Conservation (phyloP, 2,888 invertebrate genomes). For the Lymantria monacha region DNA sequence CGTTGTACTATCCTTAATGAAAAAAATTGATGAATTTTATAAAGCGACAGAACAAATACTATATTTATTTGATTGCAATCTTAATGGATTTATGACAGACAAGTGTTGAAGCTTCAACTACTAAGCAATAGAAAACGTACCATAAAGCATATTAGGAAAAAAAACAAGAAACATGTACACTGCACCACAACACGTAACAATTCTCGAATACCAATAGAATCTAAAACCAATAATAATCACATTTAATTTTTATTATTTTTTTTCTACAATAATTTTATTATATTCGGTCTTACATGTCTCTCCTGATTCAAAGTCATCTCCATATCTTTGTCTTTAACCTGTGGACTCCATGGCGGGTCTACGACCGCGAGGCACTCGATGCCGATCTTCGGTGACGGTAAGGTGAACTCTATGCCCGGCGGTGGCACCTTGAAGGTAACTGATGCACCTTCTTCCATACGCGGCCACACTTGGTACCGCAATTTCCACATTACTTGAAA, state of each 20-base stretch:
- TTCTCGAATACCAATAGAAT: constrained; percentile 1
- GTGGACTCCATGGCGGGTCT: constrained; percentile 99
- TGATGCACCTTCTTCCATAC: constrained; percentile 99
- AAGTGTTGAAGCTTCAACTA: too few relatives aligned
- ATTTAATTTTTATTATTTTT: not conserved
- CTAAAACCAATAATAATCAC: constrained; percentile 10
- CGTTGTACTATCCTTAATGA: too few relatives aligned
- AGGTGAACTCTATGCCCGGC: constrained; percentile 98
- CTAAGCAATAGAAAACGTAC: too few relatives aligned
- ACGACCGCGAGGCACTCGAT: constrained; percentile 96
- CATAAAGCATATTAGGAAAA: not conserved
- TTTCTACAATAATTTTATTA: constrained; percentile 8
- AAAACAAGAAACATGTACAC: constrained; percentile 17
- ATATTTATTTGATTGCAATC: too few relatives aligned
- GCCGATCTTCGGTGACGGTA: constrained; percentile 99
- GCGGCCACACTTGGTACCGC: constrained; percentile 98
- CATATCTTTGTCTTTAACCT: constrained; percentile 98
- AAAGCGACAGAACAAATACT: too few relatives aligned
- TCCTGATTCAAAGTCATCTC: constrained; percentile 99
- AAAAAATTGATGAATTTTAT: too few relatives aligned
- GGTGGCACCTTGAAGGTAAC: constrained; percentile 98
- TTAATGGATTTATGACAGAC: too few relatives aligned
- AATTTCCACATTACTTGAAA: constrained; percentile 98
- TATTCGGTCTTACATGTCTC: constrained; percentile 87
- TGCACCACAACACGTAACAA: constrained; percentile 3